Conservation (phyloP, 2,888 invertebrate genomes). For the Drosophila imparisetae region DNA sequence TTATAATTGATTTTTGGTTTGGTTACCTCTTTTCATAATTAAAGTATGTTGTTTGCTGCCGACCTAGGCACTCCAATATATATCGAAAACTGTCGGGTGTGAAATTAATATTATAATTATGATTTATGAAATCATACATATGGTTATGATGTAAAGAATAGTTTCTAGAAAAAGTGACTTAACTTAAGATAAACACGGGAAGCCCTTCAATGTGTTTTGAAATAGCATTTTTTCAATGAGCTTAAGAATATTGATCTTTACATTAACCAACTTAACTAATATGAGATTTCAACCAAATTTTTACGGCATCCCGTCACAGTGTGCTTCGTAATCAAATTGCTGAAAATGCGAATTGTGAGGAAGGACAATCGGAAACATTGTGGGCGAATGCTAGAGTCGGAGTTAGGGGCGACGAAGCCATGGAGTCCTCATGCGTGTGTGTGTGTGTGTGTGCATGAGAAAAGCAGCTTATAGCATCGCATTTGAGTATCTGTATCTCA, state of each 20-base stretch:
- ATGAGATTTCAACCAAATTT: neutral
- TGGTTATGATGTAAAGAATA: neutral
- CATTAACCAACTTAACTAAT: neutral
- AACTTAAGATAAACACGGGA: too few species aligned
- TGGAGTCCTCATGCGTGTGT: conserved; percentile 53
- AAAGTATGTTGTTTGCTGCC: neutral
- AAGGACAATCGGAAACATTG: conserved; percentile 60
- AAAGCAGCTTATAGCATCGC: conserved; percentile 69
- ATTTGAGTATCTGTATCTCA: conserved; percentile 51
- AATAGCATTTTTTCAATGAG: neutral
- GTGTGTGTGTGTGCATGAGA: conserved; percentile 56
- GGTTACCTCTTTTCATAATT: neutral
- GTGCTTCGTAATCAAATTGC: conserved; percentile 74
- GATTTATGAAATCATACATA: neutral
- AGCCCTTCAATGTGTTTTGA: neutral
- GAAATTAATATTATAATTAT: neutral
- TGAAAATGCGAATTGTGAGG: conserved; percentile 60
- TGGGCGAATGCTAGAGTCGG: conserved; percentile 28
- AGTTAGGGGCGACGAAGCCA: conserved; percentile 44
- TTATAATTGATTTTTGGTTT: neutral
- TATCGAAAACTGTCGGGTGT: neutral
- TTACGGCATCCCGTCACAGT: conserved; percentile 30
- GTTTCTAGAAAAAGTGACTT: too few species aligned
- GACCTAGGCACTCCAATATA: neutral
- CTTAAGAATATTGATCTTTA: neutral